These are phyloP conservation scores for Caligus rogercresseyi DNA, from an alignment of 1,140 invertebrate species.

Conservation along the genomic window DNA sequence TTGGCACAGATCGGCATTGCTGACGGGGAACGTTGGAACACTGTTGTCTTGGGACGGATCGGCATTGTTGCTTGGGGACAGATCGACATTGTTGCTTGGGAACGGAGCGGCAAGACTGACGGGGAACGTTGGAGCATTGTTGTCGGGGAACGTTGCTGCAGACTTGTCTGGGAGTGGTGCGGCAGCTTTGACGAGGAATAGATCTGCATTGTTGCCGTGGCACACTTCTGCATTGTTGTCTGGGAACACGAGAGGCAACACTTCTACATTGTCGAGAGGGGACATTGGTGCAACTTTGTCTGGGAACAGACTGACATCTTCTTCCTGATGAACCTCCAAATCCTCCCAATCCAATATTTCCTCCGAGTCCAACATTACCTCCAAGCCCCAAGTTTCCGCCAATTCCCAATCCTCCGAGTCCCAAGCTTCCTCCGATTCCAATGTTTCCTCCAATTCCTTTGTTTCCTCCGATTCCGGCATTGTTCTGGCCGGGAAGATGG, in stretches of 20 bases:
- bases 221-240: constrained; percentile 7
- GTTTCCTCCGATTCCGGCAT: background rate
- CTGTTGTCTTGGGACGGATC: too few species aligned
- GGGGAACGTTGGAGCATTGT: too few species aligned
- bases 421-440: background rate
- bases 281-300: constrained; percentile 6
- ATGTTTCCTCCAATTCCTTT: background rate
- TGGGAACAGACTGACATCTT: constrained; percentile 8
- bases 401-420: too few species aligned
- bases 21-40: too few species aligned
- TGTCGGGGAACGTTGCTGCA: too few species aligned
- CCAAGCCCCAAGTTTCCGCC: too few species aligned
- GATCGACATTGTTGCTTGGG: too few species aligned
- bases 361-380: too few species aligned
- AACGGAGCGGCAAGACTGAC: too few species aligned
- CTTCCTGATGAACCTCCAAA: background rate
- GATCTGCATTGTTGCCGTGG: constrained; percentile 2
- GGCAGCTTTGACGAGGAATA: constrained; percentile 7
- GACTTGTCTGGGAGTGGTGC: too few species aligned
- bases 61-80: too few species aligned
- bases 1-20: too few species aligned
- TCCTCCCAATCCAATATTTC: background rate
- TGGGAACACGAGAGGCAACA: background rate
- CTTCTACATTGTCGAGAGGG: constrained; percentile 1
- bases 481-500: background rate